Percentiles rank a stretch among this genome's conserved stretches.
phyloP scores from a whole-genome alignment of 2,888 invertebrate species.

The Pterostichus madidus region DNA sequence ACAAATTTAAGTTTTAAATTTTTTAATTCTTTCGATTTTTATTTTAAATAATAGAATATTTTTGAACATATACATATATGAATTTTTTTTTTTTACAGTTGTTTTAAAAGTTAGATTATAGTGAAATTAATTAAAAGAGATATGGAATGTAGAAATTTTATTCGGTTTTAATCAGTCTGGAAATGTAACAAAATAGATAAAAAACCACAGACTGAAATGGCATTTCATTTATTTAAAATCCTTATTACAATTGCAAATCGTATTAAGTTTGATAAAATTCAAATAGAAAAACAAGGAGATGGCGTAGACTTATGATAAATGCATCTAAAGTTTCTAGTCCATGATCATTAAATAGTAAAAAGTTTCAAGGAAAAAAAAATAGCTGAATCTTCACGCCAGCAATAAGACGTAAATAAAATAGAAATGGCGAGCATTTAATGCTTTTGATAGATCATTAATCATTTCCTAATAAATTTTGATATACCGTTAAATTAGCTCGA shows the following conservation, averaged over 20 bases:
- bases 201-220: background rate
- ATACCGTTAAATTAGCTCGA: background rate
- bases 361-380: conserved; percentile 8
- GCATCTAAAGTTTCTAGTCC: conserved; percentile 25
- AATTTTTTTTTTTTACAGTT: no score
- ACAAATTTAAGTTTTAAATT: no score
- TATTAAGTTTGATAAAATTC: conserved; percentile 15
- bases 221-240: conserved; percentile 21
- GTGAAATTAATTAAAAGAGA: no score
- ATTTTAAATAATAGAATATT: no score
- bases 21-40: no score
- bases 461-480: background rate
- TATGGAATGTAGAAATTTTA: no score
- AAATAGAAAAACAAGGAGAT: conserved; percentile 13
- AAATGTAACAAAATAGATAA: conserved; percentile 2
- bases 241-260: conserved; percentile 38
- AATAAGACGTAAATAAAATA: conserved; percentile 19
- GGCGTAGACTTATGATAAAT: conserved; percentile 5
- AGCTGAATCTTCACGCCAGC: background rate
- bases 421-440: background rate
- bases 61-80: no score
- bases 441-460: conserved; percentile 17
- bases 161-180: background rate
- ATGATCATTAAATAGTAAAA: conserved; percentile 18
- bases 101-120: no score